phyloP scores from a whole-genome alignment of 2,888 invertebrate species.

The Cynaeus angustus region DNA sequence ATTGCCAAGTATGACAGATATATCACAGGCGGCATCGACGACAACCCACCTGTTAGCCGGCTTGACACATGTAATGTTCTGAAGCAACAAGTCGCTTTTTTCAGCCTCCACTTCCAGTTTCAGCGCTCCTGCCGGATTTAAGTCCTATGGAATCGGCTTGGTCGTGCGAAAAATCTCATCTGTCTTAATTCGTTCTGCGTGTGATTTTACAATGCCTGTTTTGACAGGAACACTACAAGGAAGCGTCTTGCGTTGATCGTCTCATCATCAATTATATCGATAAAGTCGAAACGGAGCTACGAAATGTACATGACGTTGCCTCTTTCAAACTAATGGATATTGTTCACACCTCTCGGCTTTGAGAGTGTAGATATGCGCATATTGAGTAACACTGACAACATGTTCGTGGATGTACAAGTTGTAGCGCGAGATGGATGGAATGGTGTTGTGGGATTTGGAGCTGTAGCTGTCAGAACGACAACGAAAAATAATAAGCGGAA shows the following conservation, averaged over 20 bases:
- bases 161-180: background rate
- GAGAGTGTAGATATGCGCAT: slow-evolving; percentile 15
- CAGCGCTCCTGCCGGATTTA: slow-evolving; percentile 6
- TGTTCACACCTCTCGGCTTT: slow-evolving; percentile 27
- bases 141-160: background rate
- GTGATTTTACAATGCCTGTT: slow-evolving; percentile 41
- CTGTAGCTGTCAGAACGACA: slow-evolving; percentile 13
- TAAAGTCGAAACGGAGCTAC: slow-evolving; percentile 19
- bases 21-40: slow-evolving; percentile 34
- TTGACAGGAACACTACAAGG: slow-evolving; percentile 45
- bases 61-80: slow-evolving; percentile 34
- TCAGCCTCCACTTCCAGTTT: background rate
- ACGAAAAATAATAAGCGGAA: slow-evolving; percentile 2
- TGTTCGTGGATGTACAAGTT: slow-evolving; percentile 4
- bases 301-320: slow-evolving; percentile 43
- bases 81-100: slow-evolving; percentile 29
- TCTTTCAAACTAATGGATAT: slow-evolving; percentile 18
- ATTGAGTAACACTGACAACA: slow-evolving; percentile 18
- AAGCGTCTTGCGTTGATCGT: slow-evolving; percentile 34
- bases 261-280: slow-evolving; percentile 44
- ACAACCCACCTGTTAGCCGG: slow-evolving; percentile 44
- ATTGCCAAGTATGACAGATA: slow-evolving; percentile 44
- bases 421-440: background rate
- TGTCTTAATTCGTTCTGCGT: background rate
- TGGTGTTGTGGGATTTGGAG: slow-evolving; percentile 5